These are phyloP conservation scores for Drosophila serrata DNA, from an alignment of 1,140 invertebrate genomes.

Conservation along the genomic window DNA sequence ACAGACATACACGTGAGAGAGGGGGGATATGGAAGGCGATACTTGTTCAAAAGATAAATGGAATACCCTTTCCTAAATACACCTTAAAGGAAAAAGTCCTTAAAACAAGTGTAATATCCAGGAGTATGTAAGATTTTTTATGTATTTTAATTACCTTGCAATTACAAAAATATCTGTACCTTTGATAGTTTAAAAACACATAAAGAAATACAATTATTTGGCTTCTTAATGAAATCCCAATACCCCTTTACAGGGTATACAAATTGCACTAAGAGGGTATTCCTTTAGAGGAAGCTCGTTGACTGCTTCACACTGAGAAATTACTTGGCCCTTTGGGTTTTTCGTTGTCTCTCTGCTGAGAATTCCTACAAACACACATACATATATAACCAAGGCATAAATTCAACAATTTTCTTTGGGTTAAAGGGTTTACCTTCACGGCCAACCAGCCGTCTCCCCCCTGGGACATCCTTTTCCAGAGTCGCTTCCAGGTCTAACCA, in stretches of 20 bases:
- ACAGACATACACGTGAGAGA: neutral
- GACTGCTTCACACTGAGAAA: conserved; percentile 68
- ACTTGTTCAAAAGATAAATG: neutral
- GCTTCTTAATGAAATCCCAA: no score
- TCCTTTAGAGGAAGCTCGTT: conserved; percentile 56
- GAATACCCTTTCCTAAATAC: conserved; percentile 8
- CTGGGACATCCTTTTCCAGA: conserved; percentile 27
- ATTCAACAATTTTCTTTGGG: conserved; percentile 52
- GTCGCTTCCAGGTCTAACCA: conserved; percentile 40
- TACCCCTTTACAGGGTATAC: neutral
- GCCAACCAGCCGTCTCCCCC: conserved; percentile 2
- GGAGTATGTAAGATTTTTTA: no score
- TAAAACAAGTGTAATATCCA: neutral
- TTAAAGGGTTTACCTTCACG: conserved; percentile 47
- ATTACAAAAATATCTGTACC: no score
- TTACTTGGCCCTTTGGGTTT: conserved; percentile 59
- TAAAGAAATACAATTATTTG: neutral
- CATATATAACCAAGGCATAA: conserved; percentile 36
- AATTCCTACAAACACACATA: conserved; percentile 11
- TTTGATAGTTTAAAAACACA: neutral
- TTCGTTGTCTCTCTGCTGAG: conserved; percentile 28
- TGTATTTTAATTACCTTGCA: neutral
- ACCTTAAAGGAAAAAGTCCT: neutral
- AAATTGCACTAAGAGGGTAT: conserved; percentile 74
- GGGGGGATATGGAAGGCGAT: neutral